These are phyloP conservation scores for Platyura marginata DNA, from an alignment of 1,140 invertebrate genomes.

Conservation along the genomic window DNA sequence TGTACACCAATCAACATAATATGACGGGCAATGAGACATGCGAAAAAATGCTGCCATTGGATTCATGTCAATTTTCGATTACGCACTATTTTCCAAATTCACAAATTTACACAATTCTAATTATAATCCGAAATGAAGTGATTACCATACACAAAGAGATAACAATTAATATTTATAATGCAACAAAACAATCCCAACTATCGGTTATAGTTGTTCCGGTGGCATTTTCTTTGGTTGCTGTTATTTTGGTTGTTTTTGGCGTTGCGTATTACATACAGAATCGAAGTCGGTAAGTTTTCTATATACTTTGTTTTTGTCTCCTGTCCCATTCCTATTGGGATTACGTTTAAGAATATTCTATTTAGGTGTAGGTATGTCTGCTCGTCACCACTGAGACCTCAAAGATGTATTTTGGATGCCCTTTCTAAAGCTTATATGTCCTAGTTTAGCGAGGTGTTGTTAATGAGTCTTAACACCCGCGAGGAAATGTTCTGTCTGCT, in stretches of 20 bases:
- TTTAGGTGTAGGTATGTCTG: too few relatives aligned
- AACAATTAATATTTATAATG: slow-evolving; percentile 63
- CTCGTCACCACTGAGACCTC: too few relatives aligned
- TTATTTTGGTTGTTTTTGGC: slow-evolving; percentile 66
- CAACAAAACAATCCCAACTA: slow-evolving; percentile 50
- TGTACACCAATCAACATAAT: slow-evolving; percentile 47
- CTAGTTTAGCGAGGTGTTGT: too few relatives aligned
- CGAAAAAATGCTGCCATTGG: slow-evolving; percentile 13
- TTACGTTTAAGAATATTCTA: too few relatives aligned
- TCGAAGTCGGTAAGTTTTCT: slow-evolving; percentile 36
- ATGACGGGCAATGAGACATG: slow-evolving; percentile 63
- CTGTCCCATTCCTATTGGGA: too few relatives aligned
- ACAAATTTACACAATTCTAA: slow-evolving; percentile 46
- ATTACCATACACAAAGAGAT: slow-evolving; percentile 43
- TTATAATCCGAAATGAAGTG: slow-evolving; percentile 56
- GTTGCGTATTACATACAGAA: slow-evolving; percentile 68
- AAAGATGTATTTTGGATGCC: too few relatives aligned
- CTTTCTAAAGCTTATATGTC: too few relatives aligned
- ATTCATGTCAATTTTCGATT: slow-evolving; percentile 39
- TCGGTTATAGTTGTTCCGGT: slow-evolving; percentile 74
- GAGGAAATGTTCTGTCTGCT: too few relatives aligned
- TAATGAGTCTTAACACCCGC: too few relatives aligned
- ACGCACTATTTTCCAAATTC: slow-evolving; percentile 44
- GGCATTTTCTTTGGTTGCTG: slow-evolving; percentile 52
- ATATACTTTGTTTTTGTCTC: too few relatives aligned